Evolutionary conservation across 2,797 vertebrate genomes (phyloP), one percentile per base, ranked within the genome.

Genomic region (Poecilia velifera): DNA sequence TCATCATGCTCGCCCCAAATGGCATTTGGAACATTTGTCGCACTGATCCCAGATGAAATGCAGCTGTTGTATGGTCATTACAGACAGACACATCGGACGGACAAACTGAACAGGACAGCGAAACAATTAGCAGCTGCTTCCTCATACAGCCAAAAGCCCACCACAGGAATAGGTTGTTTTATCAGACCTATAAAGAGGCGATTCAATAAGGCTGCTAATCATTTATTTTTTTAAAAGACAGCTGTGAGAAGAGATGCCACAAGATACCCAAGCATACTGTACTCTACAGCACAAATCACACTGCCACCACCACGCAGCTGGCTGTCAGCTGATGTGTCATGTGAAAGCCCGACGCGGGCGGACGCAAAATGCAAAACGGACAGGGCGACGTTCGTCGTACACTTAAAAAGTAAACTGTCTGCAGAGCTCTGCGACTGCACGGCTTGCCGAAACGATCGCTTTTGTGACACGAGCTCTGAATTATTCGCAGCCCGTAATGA

Each of bases 61-160:
- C 90, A 92, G 91, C 91, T 91, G 93, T 91, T 86, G 70, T 22
- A 25, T 82, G 87, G 85, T 88, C 84, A 86, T 80, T 74, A 82
- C 81, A 87, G 82, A 84, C 31, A 87, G 81, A 92, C 57, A 93
- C 85, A 88, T 88, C 82, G 84, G 78, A 92, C 74, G 93, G 86
- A 91, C 49, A 87, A 87, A 93, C 87, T 90, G 91, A 90, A 84
- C 80, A 74, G 84, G 83, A 85, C 82, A 82, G 91, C 94, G 94
- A 96, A 98, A 96, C 88, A 97, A 95, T 98, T 97, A 97, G 97
- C 97, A 97, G 97, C 95, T 95, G 86, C 95, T 88, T 84, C 76
- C 68, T 81, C 80, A 74, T 85, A 70, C 72, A 82, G 84, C 84
- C 64, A 77, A 25, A 81, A 72, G 70, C 64, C 75, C 47, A 22